These are phyloP conservation scores for Lathamus discolor DNA, from an alignment of 2,113 vertebrate genomes.

Conservation along the genomic window DNA sequence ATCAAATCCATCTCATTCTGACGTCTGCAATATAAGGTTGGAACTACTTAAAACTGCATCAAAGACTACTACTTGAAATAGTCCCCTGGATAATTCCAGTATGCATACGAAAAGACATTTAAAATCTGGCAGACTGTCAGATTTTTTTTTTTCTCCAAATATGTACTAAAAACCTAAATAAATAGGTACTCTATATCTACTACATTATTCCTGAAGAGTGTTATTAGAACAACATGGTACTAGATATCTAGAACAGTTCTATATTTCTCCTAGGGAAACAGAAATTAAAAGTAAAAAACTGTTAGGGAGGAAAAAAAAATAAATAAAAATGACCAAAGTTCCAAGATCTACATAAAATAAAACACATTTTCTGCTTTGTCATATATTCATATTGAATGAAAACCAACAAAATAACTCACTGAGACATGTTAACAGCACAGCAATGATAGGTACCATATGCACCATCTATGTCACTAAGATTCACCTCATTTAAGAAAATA, in stretches of 20 bases:
- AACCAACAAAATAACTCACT: neutral
- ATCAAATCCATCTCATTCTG: neutral
- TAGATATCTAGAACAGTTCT: neutral
- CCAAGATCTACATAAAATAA: neutral
- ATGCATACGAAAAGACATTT: neutral
- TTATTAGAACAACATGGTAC: neutral
- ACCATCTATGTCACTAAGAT: neutral
- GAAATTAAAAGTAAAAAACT: neutral
- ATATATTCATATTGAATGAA: neutral
- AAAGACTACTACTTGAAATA: neutral
- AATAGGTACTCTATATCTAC: neutral
- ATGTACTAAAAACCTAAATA: neutral
- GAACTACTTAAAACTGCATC: neutral
- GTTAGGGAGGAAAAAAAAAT: too few species aligned
- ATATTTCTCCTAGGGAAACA: neutral
- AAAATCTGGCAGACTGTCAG: neutral
- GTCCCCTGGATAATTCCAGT: neutral
- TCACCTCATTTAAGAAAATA: neutral
- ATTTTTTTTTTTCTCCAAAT: neutral
- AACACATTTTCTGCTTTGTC: neutral
- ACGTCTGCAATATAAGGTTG: neutral
- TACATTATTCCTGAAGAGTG: neutral
- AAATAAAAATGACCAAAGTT: neutral
- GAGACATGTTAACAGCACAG: neutral
- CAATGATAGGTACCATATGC: rapidly evolving